phyloP scores from a whole-genome alignment of 2,888 invertebrate species.

The Tipula unca region DNA sequence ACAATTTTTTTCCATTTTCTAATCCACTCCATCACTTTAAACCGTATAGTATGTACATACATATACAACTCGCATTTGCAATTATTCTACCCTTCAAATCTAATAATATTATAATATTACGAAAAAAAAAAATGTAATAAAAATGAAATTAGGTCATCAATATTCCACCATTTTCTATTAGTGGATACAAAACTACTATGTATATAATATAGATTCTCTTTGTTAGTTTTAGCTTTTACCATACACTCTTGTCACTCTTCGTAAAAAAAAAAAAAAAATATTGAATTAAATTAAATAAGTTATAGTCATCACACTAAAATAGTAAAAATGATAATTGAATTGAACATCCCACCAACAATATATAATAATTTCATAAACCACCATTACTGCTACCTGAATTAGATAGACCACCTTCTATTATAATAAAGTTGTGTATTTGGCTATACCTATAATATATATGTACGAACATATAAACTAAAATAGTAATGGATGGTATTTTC shows the following conservation, averaged over 20 bases:
- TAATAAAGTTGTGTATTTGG: neutral
- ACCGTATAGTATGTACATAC: neutral
- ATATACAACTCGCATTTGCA: neutral
- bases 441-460: too few species aligned
- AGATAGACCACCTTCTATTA: neutral
- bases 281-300: constrained; percentile 8
- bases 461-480: neutral
- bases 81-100: neutral
- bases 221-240: neutral
- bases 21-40: neutral
- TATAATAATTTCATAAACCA: neutral
- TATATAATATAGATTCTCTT: neutral
- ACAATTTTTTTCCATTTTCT: neutral
- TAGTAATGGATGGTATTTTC: neutral
- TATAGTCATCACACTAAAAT: neutral
- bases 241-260: neutral
- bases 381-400: neutral
- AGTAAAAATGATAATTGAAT: neutral
- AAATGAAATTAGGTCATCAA: neutral
- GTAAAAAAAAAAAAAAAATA: neutral
- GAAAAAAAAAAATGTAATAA: neutral
- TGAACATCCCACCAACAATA: neutral
- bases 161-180: constrained; percentile 8
- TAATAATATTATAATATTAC: constrained; percentile 8
- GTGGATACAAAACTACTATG: neutral